Percentiles rank a stretch among this genome's conserved stretches.
These are phyloP conservation scores for Charaxes varanes DNA, from an alignment of 1,140 invertebrate species.

Conservation along the genomic window DNA sequence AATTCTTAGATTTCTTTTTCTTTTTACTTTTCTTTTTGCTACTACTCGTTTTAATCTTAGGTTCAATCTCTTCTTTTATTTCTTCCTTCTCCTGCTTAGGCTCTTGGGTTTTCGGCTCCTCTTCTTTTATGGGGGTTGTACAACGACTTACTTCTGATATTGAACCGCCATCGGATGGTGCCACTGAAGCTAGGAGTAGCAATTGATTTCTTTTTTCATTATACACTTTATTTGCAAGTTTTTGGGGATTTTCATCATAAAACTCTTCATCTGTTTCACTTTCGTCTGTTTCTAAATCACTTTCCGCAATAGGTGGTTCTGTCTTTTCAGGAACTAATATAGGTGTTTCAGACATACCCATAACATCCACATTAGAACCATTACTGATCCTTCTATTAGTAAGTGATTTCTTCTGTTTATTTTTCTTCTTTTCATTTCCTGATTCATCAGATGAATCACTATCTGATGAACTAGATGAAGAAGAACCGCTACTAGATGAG, in stretches of 20 bases:
- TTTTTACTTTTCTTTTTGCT: slow-evolving; percentile 71
- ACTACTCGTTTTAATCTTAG: slow-evolving; percentile 65
- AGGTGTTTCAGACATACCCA: slow-evolving; percentile 66
- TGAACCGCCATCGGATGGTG: slow-evolving; percentile 76
- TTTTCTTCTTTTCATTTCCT: slow-evolving; percentile 58
- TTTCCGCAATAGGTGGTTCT: slow-evolving; percentile 79
- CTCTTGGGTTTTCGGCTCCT: slow-evolving; percentile 50
- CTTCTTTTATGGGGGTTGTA: slow-evolving; percentile 70
- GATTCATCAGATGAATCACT: slow-evolving; percentile 68
- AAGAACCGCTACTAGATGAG: slow-evolving; percentile 80
- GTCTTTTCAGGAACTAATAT: slow-evolving; percentile 58
- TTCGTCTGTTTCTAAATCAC: slow-evolving; percentile 87
- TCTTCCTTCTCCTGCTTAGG: slow-evolving; percentile 30
- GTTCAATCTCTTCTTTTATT: slow-evolving; percentile 36
- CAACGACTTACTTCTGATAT: slow-evolving; percentile 76
- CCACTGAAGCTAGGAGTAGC: slow-evolving; percentile 75
- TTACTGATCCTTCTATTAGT: slow-evolving; percentile 62
- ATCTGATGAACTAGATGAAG: slow-evolving; percentile 81
- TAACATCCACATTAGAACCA: slow-evolving; percentile 72
- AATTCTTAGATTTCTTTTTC: slow-evolving; percentile 76
- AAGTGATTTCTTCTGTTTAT: slow-evolving; percentile 45
- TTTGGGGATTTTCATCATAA: slow-evolving; percentile 87
- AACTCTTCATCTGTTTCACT: slow-evolving; percentile 91
- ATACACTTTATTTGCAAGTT: slow-evolving; percentile 79
- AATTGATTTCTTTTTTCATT: slow-evolving; percentile 83